phyloP scores from a whole-genome alignment of 2,113 vertebrate species.

The Maccullochella peelii region DNA sequence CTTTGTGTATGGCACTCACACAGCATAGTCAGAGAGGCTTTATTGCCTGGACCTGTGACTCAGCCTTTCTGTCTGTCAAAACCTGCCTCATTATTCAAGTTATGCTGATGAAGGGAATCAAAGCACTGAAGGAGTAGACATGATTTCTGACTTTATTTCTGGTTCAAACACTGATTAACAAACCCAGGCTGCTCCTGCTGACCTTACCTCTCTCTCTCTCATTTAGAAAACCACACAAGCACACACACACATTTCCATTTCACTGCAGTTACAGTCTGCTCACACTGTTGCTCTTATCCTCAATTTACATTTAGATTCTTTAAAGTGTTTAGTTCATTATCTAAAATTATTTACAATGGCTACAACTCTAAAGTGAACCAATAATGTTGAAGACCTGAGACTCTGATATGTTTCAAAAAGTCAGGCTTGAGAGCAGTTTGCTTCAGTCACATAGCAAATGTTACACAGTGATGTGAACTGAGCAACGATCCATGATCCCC shows the following conservation, averaged over 20 bases:
- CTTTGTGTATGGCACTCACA: not conserved
- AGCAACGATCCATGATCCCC: constrained; percentile 22
- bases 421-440: constrained; percentile 18
- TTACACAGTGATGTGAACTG: not conserved
- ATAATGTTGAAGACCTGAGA: not conserved
- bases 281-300: not conserved
- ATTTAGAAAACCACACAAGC: not conserved
- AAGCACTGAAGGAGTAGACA: not conserved
- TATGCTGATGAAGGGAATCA: constrained; percentile 8
- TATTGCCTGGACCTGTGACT: not conserved
- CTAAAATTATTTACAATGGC: not conserved
- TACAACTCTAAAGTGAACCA: not conserved
- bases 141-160: not conserved
- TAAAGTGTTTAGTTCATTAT: not conserved
- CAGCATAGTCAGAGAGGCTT: not conserved
- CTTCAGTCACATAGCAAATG: not conserved
- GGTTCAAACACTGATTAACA: not conserved
- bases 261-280: not conserved
- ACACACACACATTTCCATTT: constrained; percentile 17
- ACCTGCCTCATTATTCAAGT: constrained; percentile 8
- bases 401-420: not conserved
- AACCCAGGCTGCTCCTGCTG: not conserved
- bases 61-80: not conserved
- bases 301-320: constrained; percentile 2
- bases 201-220: not conserved